A percentile compares a stretch with the other conserved stretches of the same genome.
phyloP scores from a whole-genome alignment of 2,888 invertebrate species.

The Arctia plantaginis region DNA sequence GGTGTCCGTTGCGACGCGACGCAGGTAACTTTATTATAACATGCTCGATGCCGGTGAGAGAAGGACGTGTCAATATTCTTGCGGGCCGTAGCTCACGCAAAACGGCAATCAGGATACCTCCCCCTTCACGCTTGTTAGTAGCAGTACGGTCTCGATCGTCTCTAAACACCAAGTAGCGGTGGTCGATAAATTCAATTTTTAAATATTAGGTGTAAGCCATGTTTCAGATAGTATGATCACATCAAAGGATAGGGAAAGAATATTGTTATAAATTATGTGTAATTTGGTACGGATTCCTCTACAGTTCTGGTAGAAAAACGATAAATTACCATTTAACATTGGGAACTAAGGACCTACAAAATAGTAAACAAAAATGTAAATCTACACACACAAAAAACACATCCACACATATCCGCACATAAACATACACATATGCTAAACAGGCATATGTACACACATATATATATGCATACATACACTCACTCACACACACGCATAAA shows the following conservation, averaged over 20 bases:
- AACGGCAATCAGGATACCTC: not conserved
- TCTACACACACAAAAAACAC: too few species aligned
- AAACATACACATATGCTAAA: too few species aligned
- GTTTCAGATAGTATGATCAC: not conserved
- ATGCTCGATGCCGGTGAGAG: not conserved
- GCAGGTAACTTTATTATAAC: not conserved
- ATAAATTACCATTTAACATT: too few species aligned
- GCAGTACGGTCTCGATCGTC: not conserved
- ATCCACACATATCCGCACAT: too few species aligned
- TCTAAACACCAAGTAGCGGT: conserved; percentile 3
- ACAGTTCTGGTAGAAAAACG: not conserved
- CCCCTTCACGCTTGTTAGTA: not conserved
- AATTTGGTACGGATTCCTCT: conserved; percentile 1
- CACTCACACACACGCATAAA: too few species aligned
- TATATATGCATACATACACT: too few species aligned
- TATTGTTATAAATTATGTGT: not conserved
- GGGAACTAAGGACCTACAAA: too few species aligned
- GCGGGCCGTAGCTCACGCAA: not conserved
- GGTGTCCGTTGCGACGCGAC: too few species aligned
- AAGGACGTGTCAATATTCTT: not conserved
- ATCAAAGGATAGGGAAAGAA: not conserved
- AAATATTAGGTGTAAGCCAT: not conserved
- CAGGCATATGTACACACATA: too few species aligned
- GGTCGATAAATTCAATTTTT: not conserved
- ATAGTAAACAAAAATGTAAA: too few species aligned